Percentiles rank a stretch among this genome's conserved stretches.
Conservation (phyloP, 2,113 vertebrate genomes). For the Solea solea region DNA sequence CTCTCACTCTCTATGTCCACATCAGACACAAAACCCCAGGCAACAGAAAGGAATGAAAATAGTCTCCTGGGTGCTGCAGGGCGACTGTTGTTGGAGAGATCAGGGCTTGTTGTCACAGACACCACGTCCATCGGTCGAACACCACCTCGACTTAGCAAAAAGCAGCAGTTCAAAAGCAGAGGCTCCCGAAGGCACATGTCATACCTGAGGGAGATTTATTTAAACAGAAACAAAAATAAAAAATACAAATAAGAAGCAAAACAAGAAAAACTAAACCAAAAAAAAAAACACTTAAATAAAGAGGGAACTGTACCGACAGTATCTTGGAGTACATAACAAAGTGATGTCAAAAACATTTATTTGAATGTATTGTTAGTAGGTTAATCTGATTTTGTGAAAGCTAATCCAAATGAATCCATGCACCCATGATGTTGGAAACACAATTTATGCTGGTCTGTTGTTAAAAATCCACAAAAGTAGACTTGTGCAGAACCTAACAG, state of each 20-base stretch:
- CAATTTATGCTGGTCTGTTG: not conserved
- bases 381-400: not conserved
- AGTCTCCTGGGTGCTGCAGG: conserved; percentile 70
- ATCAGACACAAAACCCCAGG: conserved; percentile 94
- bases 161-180: conserved; percentile 89
- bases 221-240: conserved; percentile 1
- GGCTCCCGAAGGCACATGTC: conserved; percentile 88
- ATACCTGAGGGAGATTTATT: conserved; percentile 75
- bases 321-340: not conserved
- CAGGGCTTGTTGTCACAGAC: conserved; percentile 87
- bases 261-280: not conserved
- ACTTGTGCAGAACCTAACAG: not conserved
- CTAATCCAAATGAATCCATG: not conserved
- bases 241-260: not conserved
- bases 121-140: conserved; percentile 88
- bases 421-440: not conserved
- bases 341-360: not conserved
- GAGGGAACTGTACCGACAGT: conserved; percentile 4
- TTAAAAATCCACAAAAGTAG: not conserved
- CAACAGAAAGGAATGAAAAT: conserved; percentile 92
- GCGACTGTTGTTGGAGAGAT: conserved; percentile 71
- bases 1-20: conserved; percentile 94
- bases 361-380: not conserved
- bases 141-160: conserved; percentile 88
- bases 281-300: not conserved